These are phyloP conservation scores for Siniperca chuatsi DNA, from an alignment of 2,113 vertebrate species.

Conservation along the genomic window DNA sequence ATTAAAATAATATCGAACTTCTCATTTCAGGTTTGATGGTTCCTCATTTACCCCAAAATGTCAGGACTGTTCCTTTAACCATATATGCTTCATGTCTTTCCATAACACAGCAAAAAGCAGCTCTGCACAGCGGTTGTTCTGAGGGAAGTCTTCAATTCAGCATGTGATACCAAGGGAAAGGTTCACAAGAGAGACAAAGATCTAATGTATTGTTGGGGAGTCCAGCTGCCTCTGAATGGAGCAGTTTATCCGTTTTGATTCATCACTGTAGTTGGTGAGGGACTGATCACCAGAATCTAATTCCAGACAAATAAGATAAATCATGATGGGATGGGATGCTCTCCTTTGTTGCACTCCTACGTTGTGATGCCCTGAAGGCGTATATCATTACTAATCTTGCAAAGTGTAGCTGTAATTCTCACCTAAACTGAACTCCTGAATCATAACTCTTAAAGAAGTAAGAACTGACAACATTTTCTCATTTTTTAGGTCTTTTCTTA, in stretches of 20 bases:
- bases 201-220: background rate
- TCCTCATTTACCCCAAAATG: background rate
- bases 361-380: slow-evolving; percentile 1
- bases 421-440: slow-evolving; percentile 13
- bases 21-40: background rate
- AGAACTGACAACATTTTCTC: background rate
- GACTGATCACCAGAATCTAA: slow-evolving; percentile 29
- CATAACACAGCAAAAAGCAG: background rate
- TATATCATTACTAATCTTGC: background rate
- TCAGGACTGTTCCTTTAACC: background rate
- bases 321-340: background rate
- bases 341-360: background rate
- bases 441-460: background rate
- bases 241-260: slow-evolving; percentile 2
- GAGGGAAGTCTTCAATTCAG: background rate
- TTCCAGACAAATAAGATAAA: slow-evolving; percentile 31
- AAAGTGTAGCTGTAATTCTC: slow-evolving; percentile 7
- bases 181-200: background rate
- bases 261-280: slow-evolving; percentile 1
- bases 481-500: slow-evolving; percentile 8
- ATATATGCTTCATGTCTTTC: background rate
- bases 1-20: background rate
- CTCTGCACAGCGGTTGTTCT: background rate
- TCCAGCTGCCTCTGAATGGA: background rate
- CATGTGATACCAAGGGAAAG: background rate